A percentile compares a stretch with the other conserved stretches of the same genome.
These are phyloP conservation scores for Chaetorhynchus papuensis DNA, from an alignment of 2,113 vertebrate genomes.

Conservation along the genomic window DNA sequence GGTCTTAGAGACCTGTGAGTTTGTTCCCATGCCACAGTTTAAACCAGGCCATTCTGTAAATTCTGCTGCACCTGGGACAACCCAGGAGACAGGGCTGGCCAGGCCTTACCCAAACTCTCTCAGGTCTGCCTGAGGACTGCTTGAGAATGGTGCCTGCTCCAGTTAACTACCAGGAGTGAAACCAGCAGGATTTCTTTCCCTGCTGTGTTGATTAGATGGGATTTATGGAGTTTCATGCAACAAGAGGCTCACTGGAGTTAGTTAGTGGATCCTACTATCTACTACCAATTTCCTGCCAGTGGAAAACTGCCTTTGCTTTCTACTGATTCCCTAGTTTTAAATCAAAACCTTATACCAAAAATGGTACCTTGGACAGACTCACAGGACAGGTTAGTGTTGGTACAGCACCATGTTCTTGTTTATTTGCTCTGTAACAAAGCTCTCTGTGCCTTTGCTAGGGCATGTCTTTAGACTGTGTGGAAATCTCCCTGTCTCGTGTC, in stretches of 20 bases:
- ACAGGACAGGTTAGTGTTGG: background rate
- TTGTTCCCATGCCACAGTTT: background rate
- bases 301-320: background rate
- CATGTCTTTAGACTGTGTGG: constrained; percentile 91
- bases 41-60: background rate
- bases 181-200: background rate
- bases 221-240: background rate
- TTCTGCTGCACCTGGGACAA: background rate
- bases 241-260: background rate
- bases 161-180: background rate
- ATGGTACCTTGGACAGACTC: background rate
- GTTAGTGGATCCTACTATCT: background rate
- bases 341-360: background rate
- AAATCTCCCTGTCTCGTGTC: constrained; percentile 89
- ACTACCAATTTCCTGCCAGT: background rate
- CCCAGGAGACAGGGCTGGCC: background rate
- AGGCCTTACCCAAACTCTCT: background rate
- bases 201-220: background rate
- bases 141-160: background rate
- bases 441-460: constrained; percentile 68
- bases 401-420: background rate
- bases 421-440: background rate
- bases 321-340: background rate
- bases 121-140: background rate
- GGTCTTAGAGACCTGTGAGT: background rate